phyloP scores from a whole-genome alignment of 2,888 invertebrate genomes.

The Acrocyrtus sp. region DNA sequence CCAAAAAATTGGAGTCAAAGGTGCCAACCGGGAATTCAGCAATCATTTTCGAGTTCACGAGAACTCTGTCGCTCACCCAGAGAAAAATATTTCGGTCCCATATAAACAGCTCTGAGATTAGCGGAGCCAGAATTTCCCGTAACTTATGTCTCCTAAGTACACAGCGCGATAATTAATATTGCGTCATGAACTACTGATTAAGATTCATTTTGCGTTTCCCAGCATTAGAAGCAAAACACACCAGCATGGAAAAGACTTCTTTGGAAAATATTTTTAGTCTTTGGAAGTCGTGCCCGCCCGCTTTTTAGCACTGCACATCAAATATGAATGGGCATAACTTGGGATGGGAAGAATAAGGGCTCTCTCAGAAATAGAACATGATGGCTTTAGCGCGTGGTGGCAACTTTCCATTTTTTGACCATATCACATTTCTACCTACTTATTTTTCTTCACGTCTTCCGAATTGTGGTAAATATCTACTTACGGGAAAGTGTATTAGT shows the following conservation, averaged over 20 bases:
- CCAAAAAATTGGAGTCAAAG: too few species aligned
- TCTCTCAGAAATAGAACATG: neutral
- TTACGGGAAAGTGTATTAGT: slow-evolving; percentile 10
- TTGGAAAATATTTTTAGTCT: neutral
- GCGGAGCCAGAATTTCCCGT: too few species aligned
- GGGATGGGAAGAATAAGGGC: neutral
- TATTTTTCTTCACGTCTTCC: slow-evolving; percentile 31
- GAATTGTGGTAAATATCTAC: slow-evolving; percentile 17
- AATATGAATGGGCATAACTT: neutral
- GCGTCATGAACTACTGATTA: neutral
- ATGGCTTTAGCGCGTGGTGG: neutral
- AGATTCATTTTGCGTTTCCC: neutral
- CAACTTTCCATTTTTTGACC: slow-evolving; percentile 13
- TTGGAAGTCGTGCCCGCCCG: too few species aligned
- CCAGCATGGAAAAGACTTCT: neutral
- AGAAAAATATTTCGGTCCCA: too few species aligned
- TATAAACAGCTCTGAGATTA: too few species aligned
- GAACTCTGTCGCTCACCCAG: too few species aligned
- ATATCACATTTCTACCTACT: slow-evolving; percentile 36
- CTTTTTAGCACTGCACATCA: neutral
- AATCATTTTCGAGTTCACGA: too few species aligned
- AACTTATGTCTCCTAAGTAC: too few species aligned
- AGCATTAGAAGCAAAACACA: neutral
- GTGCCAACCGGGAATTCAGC: too few species aligned
- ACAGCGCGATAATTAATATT: neutral